Percentiles rank a stretch among this genome's conserved stretches.
phyloP scores from a whole-genome alignment of 2,888 invertebrate species.

The Erebia palarica region DNA sequence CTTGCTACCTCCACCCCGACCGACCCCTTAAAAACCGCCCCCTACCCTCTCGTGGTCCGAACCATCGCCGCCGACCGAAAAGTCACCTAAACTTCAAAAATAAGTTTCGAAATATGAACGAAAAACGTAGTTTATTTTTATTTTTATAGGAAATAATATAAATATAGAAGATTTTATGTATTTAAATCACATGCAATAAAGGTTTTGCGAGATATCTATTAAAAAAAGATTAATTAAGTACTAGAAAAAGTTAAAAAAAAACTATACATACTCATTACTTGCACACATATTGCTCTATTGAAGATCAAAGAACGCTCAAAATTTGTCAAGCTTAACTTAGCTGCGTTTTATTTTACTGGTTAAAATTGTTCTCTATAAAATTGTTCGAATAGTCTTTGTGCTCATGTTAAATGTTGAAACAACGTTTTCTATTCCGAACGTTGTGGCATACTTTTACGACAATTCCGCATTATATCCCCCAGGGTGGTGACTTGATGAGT shows the following conservation, averaged over 20 bases:
- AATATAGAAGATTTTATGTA: too few species aligned
- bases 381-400: conserved; percentile 14
- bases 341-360: background rate
- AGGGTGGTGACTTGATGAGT: background rate
- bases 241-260: too few species aligned
- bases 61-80: background rate
- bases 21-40: background rate
- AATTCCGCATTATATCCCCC: background rate
- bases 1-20: conserved; percentile 23
- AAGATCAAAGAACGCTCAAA: background rate
- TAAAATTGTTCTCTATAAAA: conserved; percentile 23
- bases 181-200: too few species aligned
- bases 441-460: background rate
- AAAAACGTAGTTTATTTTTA: background rate
- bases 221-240: too few species aligned
- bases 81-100: background rate
- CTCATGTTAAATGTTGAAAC: conserved; percentile 9
- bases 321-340: background rate
- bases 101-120: background rate
- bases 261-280: too few species aligned
- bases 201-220: too few species aligned
- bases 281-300: too few species aligned
- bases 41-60: conserved; percentile 12
- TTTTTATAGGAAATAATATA: too few species aligned
- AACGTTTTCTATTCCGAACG: conserved; percentile 9